A percentile compares a stretch with the other conserved stretches of the same genome.
These are phyloP conservation scores for Gonocerus acuteangulatus DNA, from an alignment of 2,888 invertebrate genomes.

Conservation along the genomic window DNA sequence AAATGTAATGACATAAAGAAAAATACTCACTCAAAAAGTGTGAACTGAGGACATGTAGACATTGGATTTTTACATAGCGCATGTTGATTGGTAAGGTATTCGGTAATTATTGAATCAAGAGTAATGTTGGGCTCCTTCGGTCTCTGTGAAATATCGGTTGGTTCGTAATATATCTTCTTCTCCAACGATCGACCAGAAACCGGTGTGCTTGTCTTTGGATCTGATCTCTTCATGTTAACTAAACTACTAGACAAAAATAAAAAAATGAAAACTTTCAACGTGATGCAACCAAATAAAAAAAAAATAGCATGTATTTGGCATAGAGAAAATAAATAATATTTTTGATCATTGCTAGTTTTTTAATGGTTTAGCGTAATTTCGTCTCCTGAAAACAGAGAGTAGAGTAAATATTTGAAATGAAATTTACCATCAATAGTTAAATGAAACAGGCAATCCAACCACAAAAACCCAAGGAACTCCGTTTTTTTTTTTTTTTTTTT, in stretches of 20 bases:
- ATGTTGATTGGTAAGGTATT: slow-evolving; percentile 95
- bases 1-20: background rate
- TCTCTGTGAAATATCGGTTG: slow-evolving; percentile 34
- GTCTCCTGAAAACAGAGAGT: too few species aligned
- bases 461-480: too few species aligned
- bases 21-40: slow-evolving; percentile 69
- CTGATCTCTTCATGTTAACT: background rate
- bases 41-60: slow-evolving; percentile 93
- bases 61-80: slow-evolving; percentile 97
- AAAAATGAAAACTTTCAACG: too few species aligned
- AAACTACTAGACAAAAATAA: background rate
- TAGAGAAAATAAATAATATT: too few species aligned
- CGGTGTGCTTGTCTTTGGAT: slow-evolving; percentile 21
- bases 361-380: too few species aligned
- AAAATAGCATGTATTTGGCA: too few species aligned
- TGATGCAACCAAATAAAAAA: too few species aligned
- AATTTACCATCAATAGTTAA: too few species aligned
- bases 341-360: too few species aligned
- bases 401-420: too few species aligned
- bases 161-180: slow-evolving; percentile 47
- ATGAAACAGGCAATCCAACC: too few species aligned
- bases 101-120: slow-evolving; percentile 87
- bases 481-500: too few species aligned
- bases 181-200: slow-evolving; percentile 27
- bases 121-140: slow-evolving; percentile 48